A percentile compares a stretch with the other conserved stretches of the same genome.
These are phyloP conservation scores for Cheirogaleus major DNA, from an alignment of 2,797 vertebrate genomes.

Conservation along the genomic window DNA sequence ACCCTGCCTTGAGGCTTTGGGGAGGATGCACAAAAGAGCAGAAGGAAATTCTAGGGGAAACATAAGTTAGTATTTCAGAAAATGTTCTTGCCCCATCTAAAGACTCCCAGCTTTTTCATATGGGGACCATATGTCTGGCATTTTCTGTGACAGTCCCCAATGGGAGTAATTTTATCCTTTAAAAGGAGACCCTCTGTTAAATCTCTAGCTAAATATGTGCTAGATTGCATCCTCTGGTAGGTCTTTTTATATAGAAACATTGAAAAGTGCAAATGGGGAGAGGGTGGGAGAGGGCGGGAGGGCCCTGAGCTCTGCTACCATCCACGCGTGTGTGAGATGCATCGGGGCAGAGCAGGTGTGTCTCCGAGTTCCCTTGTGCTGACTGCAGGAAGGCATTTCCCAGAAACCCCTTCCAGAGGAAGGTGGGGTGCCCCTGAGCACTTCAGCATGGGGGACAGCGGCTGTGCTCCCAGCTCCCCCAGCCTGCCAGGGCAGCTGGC, in stretches of 20 bases:
- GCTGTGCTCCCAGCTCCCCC: not conserved
- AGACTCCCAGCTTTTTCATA: not conserved
- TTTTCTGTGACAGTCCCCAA: not conserved
- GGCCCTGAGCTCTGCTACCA: not conserved
- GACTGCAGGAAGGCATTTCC: not conserved
- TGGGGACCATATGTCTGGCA: not conserved
- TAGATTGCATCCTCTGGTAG: not conserved
- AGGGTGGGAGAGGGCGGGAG: not conserved
- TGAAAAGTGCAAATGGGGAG: not conserved
- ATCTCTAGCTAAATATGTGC: not conserved
- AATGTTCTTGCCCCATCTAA: not conserved
- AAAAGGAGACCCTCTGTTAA: not conserved
- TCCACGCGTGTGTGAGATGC: no score
- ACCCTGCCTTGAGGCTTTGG: not conserved
- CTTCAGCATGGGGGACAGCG: not conserved
- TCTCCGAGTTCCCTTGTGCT: not conserved
- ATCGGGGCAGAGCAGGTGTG: fast-evolving
- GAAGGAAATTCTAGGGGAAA: not conserved
- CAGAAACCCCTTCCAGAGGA: not conserved
- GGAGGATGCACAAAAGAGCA: not conserved
- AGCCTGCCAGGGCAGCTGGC: not conserved
- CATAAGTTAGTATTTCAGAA: not conserved
- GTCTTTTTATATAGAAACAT: not conserved
- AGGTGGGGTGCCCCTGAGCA: not conserved
- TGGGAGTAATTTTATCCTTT: not conserved